phyloP scores from a whole-genome alignment of 1,140 invertebrate species.

The Ladona fulva region DNA sequence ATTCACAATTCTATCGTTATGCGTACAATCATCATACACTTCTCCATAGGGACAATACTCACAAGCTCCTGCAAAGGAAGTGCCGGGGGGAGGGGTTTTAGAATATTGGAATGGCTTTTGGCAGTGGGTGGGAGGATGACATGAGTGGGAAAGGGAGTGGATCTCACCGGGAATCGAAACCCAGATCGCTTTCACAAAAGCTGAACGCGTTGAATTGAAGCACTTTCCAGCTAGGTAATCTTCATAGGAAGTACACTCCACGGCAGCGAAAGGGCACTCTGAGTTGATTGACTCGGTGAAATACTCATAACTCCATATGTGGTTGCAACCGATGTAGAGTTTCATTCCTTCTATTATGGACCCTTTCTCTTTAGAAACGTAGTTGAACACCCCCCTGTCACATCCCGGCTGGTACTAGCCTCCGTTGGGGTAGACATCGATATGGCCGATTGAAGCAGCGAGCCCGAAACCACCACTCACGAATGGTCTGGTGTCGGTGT shows the following conservation, averaged over 20 bases:
- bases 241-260: slow-evolving; percentile 69
- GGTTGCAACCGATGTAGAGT: slow-evolving; percentile 72
- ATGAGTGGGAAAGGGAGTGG: no score
- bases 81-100: no score
- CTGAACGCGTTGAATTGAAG: no score
- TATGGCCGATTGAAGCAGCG: slow-evolving; percentile 67
- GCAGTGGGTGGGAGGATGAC: no score
- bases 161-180: no score
- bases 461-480: slow-evolving; percentile 73
- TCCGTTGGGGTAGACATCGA: slow-evolving; percentile 87
- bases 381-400: slow-evolving; percentile 56
- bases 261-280: slow-evolving; percentile 60
- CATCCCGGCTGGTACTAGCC: slow-evolving; percentile 80
- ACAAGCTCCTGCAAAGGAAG: no score
- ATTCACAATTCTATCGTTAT: no score
- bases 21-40: no score
- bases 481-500: slow-evolving; percentile 75
- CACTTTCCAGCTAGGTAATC: slow-evolving; percentile 65
- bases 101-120: no score
- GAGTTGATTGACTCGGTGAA: slow-evolving; percentile 78
- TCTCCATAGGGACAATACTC: no score
- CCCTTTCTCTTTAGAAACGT: slow-evolving; percentile 53
- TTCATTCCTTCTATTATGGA: slow-evolving; percentile 57
- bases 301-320: slow-evolving; percentile 71
- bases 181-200: no score